Conservation (phyloP, 2,888 invertebrate species). For the Horisme vitalbata region DNA sequence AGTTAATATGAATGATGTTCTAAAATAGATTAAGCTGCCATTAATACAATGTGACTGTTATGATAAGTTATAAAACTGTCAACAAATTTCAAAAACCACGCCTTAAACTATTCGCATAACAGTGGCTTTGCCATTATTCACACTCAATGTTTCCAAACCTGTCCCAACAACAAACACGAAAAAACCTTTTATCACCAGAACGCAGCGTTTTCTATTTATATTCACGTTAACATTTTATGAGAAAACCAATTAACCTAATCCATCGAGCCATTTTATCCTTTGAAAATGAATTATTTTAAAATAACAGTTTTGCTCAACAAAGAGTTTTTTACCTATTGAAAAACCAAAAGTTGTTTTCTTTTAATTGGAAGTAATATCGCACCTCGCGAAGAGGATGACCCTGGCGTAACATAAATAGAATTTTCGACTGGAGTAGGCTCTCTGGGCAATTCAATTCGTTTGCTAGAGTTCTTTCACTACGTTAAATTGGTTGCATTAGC, state of each 20-base stretch:
- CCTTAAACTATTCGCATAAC: too few relatives aligned
- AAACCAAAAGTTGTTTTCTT: constrained; percentile 15
- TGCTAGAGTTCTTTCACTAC: constrained; percentile 33
- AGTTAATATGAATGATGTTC: too few relatives aligned
- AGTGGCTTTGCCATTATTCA: constrained; percentile 20
- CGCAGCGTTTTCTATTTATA: constrained; percentile 30
- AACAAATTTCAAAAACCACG: too few relatives aligned
- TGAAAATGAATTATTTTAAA: constrained; percentile 15
- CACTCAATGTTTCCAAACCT: constrained; percentile 21
- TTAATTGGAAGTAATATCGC: constrained; percentile 27
- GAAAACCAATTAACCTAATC: constrained; percentile 35
- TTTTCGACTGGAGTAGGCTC: constrained; percentile 26
- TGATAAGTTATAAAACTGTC: too few relatives aligned
- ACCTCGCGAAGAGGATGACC: constrained; percentile 24
- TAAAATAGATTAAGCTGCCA: too few relatives aligned
- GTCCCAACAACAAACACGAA: constrained; percentile 31
- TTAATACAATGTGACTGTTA: too few relatives aligned
- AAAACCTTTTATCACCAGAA: constrained; percentile 31
- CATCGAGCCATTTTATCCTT: constrained; percentile 12
- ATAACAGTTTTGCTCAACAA: constrained; percentile 16
- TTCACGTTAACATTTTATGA: constrained; percentile 35
- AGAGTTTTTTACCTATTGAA: constrained; percentile 5
- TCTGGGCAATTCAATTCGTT: constrained; percentile 32
- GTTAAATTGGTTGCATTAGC: constrained; percentile 32
- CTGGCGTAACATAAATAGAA: constrained; percentile 30